Evolutionary conservation across 2,888 invertebrate genomes (phyloP), one percentile per base, ranked within the genome.

Genomic region (Lasioglossum pauxillum): DNA sequence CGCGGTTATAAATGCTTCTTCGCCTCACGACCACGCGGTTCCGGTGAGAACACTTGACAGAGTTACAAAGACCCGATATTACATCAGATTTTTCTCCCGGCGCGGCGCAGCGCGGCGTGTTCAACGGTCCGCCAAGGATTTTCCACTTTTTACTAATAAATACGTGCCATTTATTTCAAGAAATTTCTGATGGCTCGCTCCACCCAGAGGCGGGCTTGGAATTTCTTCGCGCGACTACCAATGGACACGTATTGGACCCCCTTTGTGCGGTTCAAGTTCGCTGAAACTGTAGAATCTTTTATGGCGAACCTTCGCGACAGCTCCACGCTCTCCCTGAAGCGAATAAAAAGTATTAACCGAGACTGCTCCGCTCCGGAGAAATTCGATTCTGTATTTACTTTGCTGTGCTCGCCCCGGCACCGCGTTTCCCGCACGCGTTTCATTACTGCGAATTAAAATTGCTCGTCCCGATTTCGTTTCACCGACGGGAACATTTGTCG

Each of bases 11-110:
- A 49, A 35, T 35, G 77, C 35, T 49, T 16, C 46, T 69, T 27
- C 8, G 5, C 64, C 64, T 14, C 16, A 0, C 27, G 27, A 14
- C 49, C 38, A 19, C 38, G 38, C n/a, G 27, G 19, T 69, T 38
- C 38, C 53, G 23, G 14, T 38, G 27, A 49, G 77, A 71, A 67
- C 23, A 49, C 69, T 53, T 53, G 31, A 41, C 69, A n/a, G 38
- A 27, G 69, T 23, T 49, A 74, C 73, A 27, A 49, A 49, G 46
- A 49, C 27, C 73, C 73, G 73, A 49, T 74, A 74, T 74, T 74
- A 49, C 31, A 35, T 74, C 35, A 23, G 73, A 74, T 49, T 49
- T 49, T 35, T 74, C 31, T 49, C 73, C 5, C 23, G 8, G 41
- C 27, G 64, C 16, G 14, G 16, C 64, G 67, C 35, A 16, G 35